These are phyloP conservation scores for Siniperca chuatsi DNA, from an alignment of 2,113 vertebrate genomes.

Conservation along the genomic window DNA sequence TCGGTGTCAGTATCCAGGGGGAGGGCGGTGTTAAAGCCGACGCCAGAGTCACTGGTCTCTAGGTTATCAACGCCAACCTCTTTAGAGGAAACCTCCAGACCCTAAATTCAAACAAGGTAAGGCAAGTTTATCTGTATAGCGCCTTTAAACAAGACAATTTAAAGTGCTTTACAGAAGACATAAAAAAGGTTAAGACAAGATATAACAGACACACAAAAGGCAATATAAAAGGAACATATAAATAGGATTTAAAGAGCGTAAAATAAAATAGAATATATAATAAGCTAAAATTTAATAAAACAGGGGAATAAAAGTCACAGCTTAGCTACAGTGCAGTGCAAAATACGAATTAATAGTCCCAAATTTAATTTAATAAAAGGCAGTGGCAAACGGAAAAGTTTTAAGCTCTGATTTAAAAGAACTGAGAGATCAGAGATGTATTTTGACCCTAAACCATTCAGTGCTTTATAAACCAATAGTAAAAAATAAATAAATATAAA, in stretches of 20 bases:
- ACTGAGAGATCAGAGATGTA: constrained; percentile 47
- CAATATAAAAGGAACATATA: constrained; percentile 24
- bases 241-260: constrained; percentile 21
- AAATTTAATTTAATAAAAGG: constrained; percentile 53
- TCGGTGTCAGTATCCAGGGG: constrained; percentile 87
- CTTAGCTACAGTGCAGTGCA: constrained; percentile 40
- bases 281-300: constrained; percentile 45
- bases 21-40: constrained; percentile 86
- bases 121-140: not conserved
- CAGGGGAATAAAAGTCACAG: constrained; percentile 38
- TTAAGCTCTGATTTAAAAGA: constrained; percentile 57
- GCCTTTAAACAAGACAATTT: constrained; percentile 6
- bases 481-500: constrained; percentile 3
- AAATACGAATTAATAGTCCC: constrained; percentile 19
- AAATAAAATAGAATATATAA: constrained; percentile 31
- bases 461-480: constrained; percentile 44
- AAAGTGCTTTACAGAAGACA: constrained; percentile 4
- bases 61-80: constrained; percentile 82
- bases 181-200: not conserved
- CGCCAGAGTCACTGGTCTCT: constrained; percentile 86
- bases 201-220: constrained; percentile 23
- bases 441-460: constrained; percentile 42
- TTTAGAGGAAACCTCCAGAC: constrained; percentile 86
- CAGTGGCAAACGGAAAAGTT: constrained; percentile 51
- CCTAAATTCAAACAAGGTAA: constrained; percentile 67